Conservation (phyloP, 2,797 vertebrate species). For the Heterohyrax brucei region DNA sequence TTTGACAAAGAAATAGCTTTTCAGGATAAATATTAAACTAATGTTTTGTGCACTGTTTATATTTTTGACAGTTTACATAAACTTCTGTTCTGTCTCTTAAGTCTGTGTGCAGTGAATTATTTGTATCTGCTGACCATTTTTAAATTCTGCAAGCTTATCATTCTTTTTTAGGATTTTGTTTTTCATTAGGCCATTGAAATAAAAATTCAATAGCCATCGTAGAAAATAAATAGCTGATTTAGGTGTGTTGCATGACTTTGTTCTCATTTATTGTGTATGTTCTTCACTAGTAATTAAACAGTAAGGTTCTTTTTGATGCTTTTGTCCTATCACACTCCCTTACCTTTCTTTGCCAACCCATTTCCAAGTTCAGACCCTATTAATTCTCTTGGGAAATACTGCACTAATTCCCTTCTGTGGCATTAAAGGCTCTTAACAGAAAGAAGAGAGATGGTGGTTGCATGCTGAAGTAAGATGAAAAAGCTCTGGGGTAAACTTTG, state of each 20-base stretch:
- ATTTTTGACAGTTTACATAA: constrained; percentile 64
- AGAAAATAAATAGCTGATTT: constrained; percentile 46
- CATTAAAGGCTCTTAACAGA: background rate
- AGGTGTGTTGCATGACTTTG: constrained; percentile 1
- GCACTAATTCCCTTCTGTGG: background rate
- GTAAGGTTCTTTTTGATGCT: background rate
- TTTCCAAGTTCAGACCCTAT: background rate
- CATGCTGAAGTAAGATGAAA: background rate
- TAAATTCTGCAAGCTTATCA: constrained; percentile 74
- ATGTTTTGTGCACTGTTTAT: constrained; percentile 70
- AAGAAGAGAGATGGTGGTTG: background rate
- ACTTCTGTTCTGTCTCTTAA: constrained; percentile 78
- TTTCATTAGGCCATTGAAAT: constrained; percentile 57
- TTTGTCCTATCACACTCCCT: background rate
- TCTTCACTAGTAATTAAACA: background rate
- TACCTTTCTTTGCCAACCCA: background rate
- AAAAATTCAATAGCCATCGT: constrained; percentile 54
- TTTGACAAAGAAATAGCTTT: constrained; percentile 86
- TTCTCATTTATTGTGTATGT: background rate
- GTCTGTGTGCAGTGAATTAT: constrained; percentile 74
- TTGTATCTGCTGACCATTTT: constrained; percentile 28
- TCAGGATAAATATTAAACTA: constrained; percentile 84
- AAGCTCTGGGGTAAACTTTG: background rate
- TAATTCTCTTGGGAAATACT: background rate
- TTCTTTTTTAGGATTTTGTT: constrained; percentile 29